These are phyloP conservation scores for Astropecten irregularis DNA, from an alignment of 53 echinoderm and acorn worm genomes.

Conservation along the genomic window DNA sequence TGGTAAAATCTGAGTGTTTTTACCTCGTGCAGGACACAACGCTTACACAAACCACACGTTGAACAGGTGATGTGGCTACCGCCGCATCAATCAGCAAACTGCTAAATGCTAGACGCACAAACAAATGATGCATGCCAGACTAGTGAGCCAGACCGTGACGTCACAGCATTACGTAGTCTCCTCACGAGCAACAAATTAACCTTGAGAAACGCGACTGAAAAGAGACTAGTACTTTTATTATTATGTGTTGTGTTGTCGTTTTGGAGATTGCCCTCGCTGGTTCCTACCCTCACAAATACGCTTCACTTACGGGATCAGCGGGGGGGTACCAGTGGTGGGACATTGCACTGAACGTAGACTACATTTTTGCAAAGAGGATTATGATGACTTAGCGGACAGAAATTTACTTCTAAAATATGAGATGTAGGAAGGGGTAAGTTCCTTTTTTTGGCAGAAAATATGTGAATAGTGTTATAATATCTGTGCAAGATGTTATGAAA, in stretches of 20 bases:
- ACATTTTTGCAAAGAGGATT: too few species aligned
- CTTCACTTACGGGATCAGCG: not conserved
- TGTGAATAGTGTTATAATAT: too few species aligned
- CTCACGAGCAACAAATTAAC: not conserved
- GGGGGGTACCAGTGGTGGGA: conserved; percentile 29
- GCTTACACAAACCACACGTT: not conserved
- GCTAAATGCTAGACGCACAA: not conserved
- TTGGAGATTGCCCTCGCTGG: conserved; percentile 39
- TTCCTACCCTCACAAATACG: not conserved
- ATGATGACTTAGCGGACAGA: not conserved
- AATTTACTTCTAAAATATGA: not conserved
- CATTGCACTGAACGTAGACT: too few species aligned
- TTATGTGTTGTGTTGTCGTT: conserved; percentile 35
- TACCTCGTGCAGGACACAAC: not conserved
- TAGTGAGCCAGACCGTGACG: not conserved
- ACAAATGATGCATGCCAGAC: not conserved
- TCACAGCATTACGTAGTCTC: not conserved
- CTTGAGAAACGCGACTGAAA: not conserved
- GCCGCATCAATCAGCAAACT: not conserved
- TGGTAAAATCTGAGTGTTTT: too few species aligned
- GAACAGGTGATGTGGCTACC: not conserved
- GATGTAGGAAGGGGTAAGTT: not conserved
- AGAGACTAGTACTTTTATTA: conserved; percentile 2
- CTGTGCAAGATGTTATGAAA: too few species aligned
- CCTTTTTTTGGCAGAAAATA: too few species aligned